These are phyloP conservation scores for Drosophila triauraria DNA, from an alignment of 1,140 invertebrate genomes.

Conservation along the genomic window DNA sequence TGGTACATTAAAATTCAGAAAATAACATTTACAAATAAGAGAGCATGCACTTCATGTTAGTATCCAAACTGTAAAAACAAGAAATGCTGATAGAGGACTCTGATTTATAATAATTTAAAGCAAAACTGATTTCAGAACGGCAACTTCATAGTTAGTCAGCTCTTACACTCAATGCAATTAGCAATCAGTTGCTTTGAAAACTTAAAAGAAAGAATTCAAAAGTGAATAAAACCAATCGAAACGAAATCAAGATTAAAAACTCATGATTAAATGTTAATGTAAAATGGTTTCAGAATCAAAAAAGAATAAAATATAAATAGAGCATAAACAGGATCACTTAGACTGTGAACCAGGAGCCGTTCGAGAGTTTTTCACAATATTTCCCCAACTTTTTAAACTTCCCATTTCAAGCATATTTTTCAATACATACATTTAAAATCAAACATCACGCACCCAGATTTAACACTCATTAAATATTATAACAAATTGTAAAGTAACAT, in stretches of 20 bases:
- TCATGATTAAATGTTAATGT: slow-evolving; percentile 76
- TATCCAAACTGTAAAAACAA: slow-evolving; percentile 62
- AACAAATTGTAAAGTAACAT: slow-evolving; percentile 40
- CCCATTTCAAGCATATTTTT: slow-evolving; percentile 4
- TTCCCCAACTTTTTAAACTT: slow-evolving; percentile 15
- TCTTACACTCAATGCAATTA: slow-evolving; percentile 30
- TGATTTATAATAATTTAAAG: slow-evolving; percentile 11
- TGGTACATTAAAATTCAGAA: slow-evolving; percentile 50
- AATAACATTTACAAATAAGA: slow-evolving; percentile 56
- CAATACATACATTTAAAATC: slow-evolving; percentile 12
- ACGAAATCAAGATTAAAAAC: slow-evolving; percentile 46
- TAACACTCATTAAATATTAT: slow-evolving; percentile 43
- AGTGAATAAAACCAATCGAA: slow-evolving; percentile 26
- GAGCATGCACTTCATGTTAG: slow-evolving; percentile 61
- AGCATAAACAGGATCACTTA: slow-evolving; percentile 33
- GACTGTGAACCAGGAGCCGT: slow-evolving; percentile 31
- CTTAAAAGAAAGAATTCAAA: slow-evolving; percentile 39
- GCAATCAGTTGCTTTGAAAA: slow-evolving; percentile 42
- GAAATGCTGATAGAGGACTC: slow-evolving; percentile 19
- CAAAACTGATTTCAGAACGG: slow-evolving; percentile 15
- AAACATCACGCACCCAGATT: slow-evolving; percentile 46
- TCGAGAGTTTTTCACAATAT: slow-evolving; percentile 37
- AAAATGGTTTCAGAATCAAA: slow-evolving; percentile 83
- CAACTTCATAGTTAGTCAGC: slow-evolving; percentile 22
- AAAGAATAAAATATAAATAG: slow-evolving; percentile 51